Evolutionary conservation across 1,140 invertebrate genomes (phyloP), one percentile per base, ranked within the genome.

Genomic region (Ceratosolen solmsi): DNA sequence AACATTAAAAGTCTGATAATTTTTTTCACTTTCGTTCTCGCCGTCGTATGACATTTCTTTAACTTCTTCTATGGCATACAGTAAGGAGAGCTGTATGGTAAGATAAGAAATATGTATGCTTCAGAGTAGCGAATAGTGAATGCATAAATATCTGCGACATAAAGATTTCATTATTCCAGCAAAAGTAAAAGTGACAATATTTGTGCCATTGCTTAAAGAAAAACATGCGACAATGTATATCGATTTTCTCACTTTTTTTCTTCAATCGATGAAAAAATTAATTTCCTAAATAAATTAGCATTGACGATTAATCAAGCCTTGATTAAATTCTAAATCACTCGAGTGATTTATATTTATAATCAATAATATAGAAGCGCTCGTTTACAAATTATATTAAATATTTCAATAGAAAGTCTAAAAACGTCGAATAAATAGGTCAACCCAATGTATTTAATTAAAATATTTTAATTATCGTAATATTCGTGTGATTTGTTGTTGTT

Each of bases 191-290:
- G 33, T 68, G 36, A 38, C 33, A 38, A 68, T 38, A 68, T 68
- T 68, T 68, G 63, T 68, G 33, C n/a, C 63, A 68, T 68, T 38
- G 63, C 63, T 9, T 68, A 68, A 68, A 68, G 63, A 68, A 68
- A 68, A 33, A 38, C 33, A 68, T 68, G 63, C 63, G 38, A 68
- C 38, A 38, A 3, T n/a, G 27, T 2, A 38, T 22, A 38, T 68
- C 33, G 63, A 38, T 36, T 68, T 38, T 68, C 22, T 38, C 20
- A 17, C 17, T 2, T 68, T 63, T 63, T 63, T 33, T 17, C 3
- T 15, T 38, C 36, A 9, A 20, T 68, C 20, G 2, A 2, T 17
- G n/a, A 33, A 9, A 38, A 38, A 68, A n/a, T 68, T 38, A 25
- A 38, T 68, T 68, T 68, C 38, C 3, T 22, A 68, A 68, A 38